Percentiles rank a stretch among this genome's conserved stretches.
Conservation (phyloP, 53 echinoderm and acorn worm species). For the Glandiceps talaboti region DNA sequence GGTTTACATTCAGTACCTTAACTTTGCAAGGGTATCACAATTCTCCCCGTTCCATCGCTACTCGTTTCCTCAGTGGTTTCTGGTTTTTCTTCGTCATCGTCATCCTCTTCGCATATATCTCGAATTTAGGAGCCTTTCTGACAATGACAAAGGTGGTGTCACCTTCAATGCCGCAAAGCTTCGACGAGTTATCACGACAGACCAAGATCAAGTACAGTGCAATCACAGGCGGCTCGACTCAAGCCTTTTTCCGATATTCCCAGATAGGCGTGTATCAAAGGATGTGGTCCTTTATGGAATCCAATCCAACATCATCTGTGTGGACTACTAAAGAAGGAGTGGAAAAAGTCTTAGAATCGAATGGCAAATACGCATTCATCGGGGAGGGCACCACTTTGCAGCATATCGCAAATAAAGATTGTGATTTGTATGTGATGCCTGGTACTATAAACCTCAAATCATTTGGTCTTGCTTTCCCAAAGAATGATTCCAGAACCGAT, state of each 20-base stretch:
- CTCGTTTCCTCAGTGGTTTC: constrained; percentile 37
- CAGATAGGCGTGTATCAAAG: constrained; percentile 53
- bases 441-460: constrained; percentile 67
- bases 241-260: constrained; percentile 83
- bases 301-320: constrained; percentile 72
- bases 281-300: constrained; percentile 73
- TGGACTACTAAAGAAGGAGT: constrained; percentile 81
- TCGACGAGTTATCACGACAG: background rate
- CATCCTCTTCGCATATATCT: constrained; percentile 51
- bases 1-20: constrained; percentile 39
- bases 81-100: constrained; percentile 72
- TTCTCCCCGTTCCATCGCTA: constrained; percentile 45
- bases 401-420: constrained; percentile 49
- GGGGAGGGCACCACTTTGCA: constrained; percentile 56
- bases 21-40: constrained; percentile 48
- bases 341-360: constrained; percentile 63
- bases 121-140: constrained; percentile 49
- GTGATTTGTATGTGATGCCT: constrained; percentile 74
- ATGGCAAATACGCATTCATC: constrained; percentile 87
- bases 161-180: background rate
- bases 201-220: constrained; percentile 20
- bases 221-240: constrained; percentile 70
- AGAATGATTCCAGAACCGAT: constrained; percentile 76
- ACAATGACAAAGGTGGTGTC: constrained; percentile 6
- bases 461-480: constrained; percentile 76